Base-by-base conservation (phyloP, 2,113 vertebrate species). In the Macquaria ambigua region DNA sequence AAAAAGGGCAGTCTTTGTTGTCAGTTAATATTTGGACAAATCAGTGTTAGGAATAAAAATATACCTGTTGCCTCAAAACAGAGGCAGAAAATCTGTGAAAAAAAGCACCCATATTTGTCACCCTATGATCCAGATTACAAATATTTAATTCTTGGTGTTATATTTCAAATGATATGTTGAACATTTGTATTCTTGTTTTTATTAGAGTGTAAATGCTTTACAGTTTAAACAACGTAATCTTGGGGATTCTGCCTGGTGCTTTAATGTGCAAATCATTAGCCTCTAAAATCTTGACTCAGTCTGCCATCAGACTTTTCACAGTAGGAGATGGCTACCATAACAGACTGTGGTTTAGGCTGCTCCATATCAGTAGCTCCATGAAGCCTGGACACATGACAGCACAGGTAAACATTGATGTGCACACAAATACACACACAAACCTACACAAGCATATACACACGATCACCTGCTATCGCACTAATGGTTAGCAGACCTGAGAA, bases 381-480 rank as follows among this genome's bases (percentile, higher is more conserved):
- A 86, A 87, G 59, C 61, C 39, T 31, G 8, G 64, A 56, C 67
- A 83, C 46, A 77, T 73, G 78, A 89, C 84, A 83, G 83, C 14
- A 12, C 81, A 85, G 85, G 87, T 79, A 87, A 87, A 91, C 85
- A 83, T 0, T 21, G 67, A 87, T 53, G 53, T 53, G 37, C 69
- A 84, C 66, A 67, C 53, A 86, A 64, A 79, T 41, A 85, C 68
- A 68, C n/a, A 53, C 63, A 72, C 37, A 74, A 12, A 56, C 56
- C 58, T 62, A 68, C 48, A 77, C 34, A 48, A 39, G 12, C 20
- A 71, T 55, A 73, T 31, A 66, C 10, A 67, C 64, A 80, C 43
- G 25, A 70, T 87, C 90, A 92, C 90, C 92, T 93, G 91, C 88
- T 84, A 76, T 76, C 53, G 10, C 56, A 18, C 74, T 85, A 88